phyloP scores from a whole-genome alignment of 2,797 vertebrate genomes.

The Eulemur albifrons region DNA sequence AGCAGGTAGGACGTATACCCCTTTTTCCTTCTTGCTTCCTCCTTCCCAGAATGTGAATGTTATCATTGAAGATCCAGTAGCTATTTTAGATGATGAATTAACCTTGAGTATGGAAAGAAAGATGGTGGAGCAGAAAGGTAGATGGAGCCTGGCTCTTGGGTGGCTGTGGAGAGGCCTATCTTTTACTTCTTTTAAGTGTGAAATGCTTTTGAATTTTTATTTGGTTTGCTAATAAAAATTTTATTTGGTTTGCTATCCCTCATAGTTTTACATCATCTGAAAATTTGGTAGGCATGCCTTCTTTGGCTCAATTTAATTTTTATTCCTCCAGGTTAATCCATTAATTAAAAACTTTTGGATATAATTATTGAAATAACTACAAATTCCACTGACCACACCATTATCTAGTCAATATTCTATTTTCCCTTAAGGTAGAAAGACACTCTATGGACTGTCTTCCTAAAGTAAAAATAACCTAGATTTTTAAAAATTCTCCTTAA shows the following conservation, averaged over 20 bases:
- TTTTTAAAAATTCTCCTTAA: background rate
- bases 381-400: background rate
- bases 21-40: background rate
- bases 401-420: background rate
- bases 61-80: background rate
- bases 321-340: background rate
- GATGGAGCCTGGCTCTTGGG: background rate
- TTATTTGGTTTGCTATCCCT: background rate
- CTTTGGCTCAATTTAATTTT: background rate
- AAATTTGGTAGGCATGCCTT: background rate
- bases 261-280: background rate
- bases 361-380: background rate
- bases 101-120: background rate
- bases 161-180: background rate
- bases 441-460: background rate
- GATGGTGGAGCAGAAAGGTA: background rate
- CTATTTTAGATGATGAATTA: background rate
- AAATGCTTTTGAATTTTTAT: background rate
- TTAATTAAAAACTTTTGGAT: background rate
- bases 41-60: background rate
- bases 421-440: background rate
- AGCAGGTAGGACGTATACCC: background rate
- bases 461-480: conserved; percentile 5
- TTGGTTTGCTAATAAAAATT: background rate
- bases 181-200: background rate